Evolutionary conservation across 2,113 vertebrate species (phyloP).

Genomic region (Cyanocitta stelleri): DNA sequence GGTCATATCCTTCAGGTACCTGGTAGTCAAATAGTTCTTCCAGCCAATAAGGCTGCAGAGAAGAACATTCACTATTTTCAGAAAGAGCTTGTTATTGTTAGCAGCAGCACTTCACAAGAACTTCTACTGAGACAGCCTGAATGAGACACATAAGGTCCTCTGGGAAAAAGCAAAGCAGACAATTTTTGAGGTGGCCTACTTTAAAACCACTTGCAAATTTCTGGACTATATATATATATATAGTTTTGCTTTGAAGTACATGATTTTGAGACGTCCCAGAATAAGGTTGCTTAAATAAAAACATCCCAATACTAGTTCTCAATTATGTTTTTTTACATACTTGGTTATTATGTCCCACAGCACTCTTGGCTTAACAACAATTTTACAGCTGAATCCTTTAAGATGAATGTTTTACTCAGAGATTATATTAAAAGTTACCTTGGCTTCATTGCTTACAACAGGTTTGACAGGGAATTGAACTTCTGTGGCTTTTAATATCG

Average conservation of each 20-base stretch:
- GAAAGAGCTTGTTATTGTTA: not conserved
- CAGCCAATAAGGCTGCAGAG: not conserved
- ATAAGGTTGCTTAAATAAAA: not conserved
- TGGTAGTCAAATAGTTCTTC: not conserved
- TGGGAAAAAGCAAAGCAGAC: not conserved
- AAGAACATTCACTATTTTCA: not conserved
- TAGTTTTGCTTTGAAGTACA: not conserved
- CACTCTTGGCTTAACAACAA: not conserved
- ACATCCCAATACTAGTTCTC: not conserved
- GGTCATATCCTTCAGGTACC: not conserved
- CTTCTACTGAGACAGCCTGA: not conserved
- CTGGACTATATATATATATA: not conserved
- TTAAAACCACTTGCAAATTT: not conserved
- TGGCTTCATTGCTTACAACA: constrained; percentile 97
- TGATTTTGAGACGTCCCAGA: not conserved
- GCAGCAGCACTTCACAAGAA: not conserved
- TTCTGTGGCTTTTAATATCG: constrained; percentile 98
- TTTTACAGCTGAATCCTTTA: not conserved
- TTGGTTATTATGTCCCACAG: not conserved
- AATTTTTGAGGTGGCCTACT: not conserved
- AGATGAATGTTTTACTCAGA: not conserved
- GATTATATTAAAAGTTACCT: constrained; percentile 75
- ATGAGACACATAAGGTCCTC: not conserved
- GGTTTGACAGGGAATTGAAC: constrained; percentile 98
- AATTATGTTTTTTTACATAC: not conserved